Percentiles rank a stretch among this genome's conserved stretches.
These are phyloP conservation scores for Trichonephila clavipes DNA, from an alignment of 1,140 invertebrate genomes.

Conservation along the genomic window DNA sequence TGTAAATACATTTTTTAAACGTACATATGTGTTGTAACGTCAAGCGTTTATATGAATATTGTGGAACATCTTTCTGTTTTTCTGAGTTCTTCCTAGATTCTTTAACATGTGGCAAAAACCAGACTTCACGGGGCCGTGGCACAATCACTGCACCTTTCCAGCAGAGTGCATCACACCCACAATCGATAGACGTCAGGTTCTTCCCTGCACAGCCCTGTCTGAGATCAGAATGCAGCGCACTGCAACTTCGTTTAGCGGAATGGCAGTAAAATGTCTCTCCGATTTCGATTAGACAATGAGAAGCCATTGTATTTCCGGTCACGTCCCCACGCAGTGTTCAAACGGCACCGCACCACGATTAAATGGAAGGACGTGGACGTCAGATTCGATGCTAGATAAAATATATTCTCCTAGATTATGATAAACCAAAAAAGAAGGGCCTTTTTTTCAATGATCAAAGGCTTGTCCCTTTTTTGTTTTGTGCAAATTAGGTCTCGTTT, in stretches of 20 bases:
- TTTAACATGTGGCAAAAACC: no score
- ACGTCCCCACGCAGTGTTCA: neutral
- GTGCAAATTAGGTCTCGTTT: no score
- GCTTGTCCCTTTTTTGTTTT: no score
- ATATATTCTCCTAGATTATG: neutral
- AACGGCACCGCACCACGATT: slow-evolving; percentile 38
- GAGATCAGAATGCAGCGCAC: neutral
- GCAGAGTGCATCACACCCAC: no score
- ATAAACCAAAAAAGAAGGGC: neutral
- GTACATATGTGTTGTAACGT: no score
- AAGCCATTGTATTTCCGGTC: neutral
- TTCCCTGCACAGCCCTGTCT: neutral
- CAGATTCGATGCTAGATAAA: slow-evolving; percentile 36
- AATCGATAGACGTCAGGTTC: no score
- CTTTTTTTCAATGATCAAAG: neutral
- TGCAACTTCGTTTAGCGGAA: slow-evolving; percentile 19
- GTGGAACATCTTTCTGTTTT: no score
- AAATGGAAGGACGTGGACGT: slow-evolving; percentile 28
- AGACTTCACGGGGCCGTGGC: no score
- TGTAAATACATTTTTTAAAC: no score
- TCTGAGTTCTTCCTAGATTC: no score
- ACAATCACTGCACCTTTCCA: no score
- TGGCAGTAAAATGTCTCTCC: slow-evolving; percentile 8
- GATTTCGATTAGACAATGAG: slow-evolving; percentile 40
- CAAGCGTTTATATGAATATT: no score